These are phyloP conservation scores for Drosophila ochracea DNA, from an alignment of 2,888 invertebrate species.

Conservation along the genomic window DNA sequence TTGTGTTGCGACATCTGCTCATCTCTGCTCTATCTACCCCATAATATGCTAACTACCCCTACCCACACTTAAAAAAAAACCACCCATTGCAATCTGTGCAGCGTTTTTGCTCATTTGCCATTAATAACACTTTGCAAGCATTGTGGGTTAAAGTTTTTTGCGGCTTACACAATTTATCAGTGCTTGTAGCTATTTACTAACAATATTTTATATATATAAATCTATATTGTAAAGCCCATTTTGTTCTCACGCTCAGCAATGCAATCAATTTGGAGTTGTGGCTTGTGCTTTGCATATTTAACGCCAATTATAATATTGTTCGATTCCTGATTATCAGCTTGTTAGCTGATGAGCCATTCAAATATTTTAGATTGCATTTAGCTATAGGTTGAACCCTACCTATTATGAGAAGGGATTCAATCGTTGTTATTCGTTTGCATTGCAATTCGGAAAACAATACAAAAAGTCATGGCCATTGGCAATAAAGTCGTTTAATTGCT, in stretches of 20 bases:
- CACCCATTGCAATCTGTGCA: neutral
- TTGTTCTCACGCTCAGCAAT: constrained; percentile 30
- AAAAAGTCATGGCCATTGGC: neutral
- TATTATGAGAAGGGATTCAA: neutral
- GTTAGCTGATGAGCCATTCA: constrained; percentile 4
- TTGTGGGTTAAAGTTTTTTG: constrained; percentile 27
- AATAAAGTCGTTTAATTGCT: constrained; percentile 28
- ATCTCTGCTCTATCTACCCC: neutral
- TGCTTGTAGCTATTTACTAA: constrained; percentile 18
- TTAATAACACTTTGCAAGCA: constrained; percentile 55
- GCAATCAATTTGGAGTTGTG: constrained; percentile 9
- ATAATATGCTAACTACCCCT: neutral
- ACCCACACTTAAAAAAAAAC: rapidly evolving
- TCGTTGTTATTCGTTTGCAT: constrained; percentile 5
- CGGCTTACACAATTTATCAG: constrained; percentile 24
- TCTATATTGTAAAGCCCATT: neutral
- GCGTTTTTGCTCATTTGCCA: constrained; percentile 33
- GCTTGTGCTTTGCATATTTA: constrained; percentile 42
- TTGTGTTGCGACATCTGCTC: neutral
- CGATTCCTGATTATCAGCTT: constrained; percentile 26
- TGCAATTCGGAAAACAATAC: constrained; percentile 8
- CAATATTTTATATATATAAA: neutral
- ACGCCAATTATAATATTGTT: constrained; percentile 28
- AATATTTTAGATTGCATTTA: constrained; percentile 3
- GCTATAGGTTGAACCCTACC: neutral